Conservation (phyloP, 2,113 vertebrate genomes). For the Seriola aureovittata region DNA sequence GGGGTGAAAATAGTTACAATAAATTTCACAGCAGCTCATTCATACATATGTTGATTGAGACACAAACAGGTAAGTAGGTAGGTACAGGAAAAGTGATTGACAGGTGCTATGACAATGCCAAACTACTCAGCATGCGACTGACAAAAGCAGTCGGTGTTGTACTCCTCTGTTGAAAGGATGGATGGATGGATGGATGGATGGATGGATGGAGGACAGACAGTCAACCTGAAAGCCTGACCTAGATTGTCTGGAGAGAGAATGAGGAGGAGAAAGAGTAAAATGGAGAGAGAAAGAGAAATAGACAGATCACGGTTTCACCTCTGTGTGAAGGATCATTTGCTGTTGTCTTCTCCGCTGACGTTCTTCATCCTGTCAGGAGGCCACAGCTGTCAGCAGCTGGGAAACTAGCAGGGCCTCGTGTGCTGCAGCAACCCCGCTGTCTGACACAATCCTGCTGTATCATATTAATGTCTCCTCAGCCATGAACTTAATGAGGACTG, state of each 20-base stretch:
- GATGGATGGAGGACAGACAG: slow-evolving; percentile 18
- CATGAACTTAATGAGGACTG: slow-evolving; percentile 33
- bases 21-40: not conserved
- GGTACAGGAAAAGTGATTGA: slow-evolving; percentile 33
- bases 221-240: slow-evolving; percentile 28
- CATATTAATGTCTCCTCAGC: slow-evolving; percentile 17
- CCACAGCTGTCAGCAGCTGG: slow-evolving; percentile 35
- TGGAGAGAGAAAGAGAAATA: not conserved
- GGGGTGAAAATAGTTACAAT: not conserved
- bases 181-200: slow-evolving; percentile 16
- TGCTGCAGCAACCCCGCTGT: not conserved
- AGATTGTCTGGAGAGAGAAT: not conserved
- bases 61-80: slow-evolving; percentile 17
- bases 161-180: slow-evolving; percentile 2
- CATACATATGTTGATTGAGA: not conserved
- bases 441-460: slow-evolving; percentile 32
- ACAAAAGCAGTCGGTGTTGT: slow-evolving; percentile 34
- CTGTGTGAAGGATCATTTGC: slow-evolving; percentile 44
- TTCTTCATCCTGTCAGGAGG: slow-evolving; percentile 36
- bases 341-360: slow-evolving; percentile 45
- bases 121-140: slow-evolving; percentile 45
- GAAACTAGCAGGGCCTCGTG: slow-evolving; percentile 4
- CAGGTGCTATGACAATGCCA: slow-evolving; percentile 17
- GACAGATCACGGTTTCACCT: slow-evolving; percentile 28
- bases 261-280: not conserved